Percentiles rank a stretch among this genome's conserved stretches.
These are phyloP conservation scores for Mnemiopsis leidyi DNA, from an alignment of 37 sponge, comb jelly and placozoan genomes.

Conservation along the genomic window DNA sequence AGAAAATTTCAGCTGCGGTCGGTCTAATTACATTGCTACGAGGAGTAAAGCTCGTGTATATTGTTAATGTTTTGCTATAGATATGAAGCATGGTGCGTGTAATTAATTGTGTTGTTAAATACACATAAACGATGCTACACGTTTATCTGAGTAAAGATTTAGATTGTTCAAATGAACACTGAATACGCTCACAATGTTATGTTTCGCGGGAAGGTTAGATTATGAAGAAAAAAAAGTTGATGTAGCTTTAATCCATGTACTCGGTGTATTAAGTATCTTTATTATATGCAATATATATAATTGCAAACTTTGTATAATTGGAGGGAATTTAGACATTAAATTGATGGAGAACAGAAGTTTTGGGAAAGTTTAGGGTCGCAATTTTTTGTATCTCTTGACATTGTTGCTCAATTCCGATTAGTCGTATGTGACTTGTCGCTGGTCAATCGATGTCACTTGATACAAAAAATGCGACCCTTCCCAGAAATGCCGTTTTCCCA, in stretches of 20 bases:
- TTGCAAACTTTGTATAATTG: not conserved
- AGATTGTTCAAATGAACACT: not conserved
- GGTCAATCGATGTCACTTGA: no score
- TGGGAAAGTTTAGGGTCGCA: no score
- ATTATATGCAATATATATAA: not conserved
- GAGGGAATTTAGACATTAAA: not conserved
- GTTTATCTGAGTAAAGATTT: not conserved
- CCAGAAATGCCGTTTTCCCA: no score
- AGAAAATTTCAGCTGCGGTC: no score
- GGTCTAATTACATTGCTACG: no score
- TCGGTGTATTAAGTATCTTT: not conserved
- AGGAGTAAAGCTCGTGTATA: no score
- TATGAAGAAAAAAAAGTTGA: not conserved
- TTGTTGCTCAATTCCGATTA: no score
- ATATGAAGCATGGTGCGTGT: not conserved
- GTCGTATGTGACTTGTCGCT: no score
- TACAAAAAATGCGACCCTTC: no score
- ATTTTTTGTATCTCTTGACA: no score
- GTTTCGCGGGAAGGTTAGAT: not conserved
- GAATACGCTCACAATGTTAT: no score
- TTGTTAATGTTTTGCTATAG: not conserved
- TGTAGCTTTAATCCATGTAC: not conserved
- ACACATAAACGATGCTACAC: not conserved
- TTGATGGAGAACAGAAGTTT: no score
- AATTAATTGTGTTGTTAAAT: not conserved